These are phyloP conservation scores for Falco peregrinus DNA, from an alignment of 2,797 vertebrate species.

Conservation along the genomic window DNA sequence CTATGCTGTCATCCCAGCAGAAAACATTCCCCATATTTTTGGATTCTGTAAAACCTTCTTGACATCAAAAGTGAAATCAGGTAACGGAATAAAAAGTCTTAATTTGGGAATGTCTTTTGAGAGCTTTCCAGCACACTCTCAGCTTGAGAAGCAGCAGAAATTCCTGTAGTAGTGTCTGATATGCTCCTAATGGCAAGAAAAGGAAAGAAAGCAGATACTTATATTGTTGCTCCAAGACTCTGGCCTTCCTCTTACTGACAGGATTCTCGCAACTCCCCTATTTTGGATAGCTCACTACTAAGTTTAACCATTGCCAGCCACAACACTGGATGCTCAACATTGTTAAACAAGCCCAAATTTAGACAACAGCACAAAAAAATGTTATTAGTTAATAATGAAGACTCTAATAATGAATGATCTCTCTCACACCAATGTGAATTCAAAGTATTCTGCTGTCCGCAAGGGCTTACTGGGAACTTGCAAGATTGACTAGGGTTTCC, in stretches of 20 bases:
- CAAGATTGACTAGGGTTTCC: neutral
- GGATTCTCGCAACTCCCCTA: neutral
- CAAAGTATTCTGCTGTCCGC: neutral
- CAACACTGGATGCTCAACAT: neutral
- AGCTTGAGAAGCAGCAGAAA: neutral
- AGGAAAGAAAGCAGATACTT: neutral
- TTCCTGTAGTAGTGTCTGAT: neutral
- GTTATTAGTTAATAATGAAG: neutral
- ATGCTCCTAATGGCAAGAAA: neutral
- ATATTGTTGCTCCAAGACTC: neutral
- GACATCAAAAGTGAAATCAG: slow-evolving; percentile 2
- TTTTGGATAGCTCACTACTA: neutral
- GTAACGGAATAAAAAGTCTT: neutral
- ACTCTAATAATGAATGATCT: neutral
- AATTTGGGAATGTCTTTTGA: neutral
- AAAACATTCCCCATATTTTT: neutral
- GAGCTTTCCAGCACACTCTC: neutral
- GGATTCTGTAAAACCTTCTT: slow-evolving; percentile 13
- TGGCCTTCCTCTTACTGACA: neutral
- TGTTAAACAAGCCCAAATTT: neutral
- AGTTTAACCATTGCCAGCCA: neutral
- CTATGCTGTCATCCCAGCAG: neutral
- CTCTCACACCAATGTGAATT: neutral
- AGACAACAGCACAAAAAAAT: neutral
- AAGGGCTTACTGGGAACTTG: neutral